Evolutionary conservation across 2,888 invertebrate species (phyloP).

Genomic region (Drosophila aldrichi): DNA sequence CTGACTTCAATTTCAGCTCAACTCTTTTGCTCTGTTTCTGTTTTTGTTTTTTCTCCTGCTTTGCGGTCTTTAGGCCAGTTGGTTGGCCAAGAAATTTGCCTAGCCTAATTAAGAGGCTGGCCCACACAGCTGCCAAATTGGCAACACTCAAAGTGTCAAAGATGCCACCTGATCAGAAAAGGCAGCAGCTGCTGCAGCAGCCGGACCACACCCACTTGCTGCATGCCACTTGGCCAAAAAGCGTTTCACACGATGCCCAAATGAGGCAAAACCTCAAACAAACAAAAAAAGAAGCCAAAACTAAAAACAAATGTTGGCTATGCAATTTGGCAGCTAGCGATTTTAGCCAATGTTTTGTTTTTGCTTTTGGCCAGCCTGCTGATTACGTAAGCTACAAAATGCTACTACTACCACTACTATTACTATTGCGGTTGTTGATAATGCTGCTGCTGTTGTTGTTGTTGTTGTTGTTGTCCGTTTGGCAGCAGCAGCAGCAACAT

Average conservation of each 20-base stretch:
- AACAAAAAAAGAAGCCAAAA: conserved; percentile 5
- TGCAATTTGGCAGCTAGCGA: conserved; percentile 57
- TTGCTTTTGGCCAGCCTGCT: conserved; percentile 23
- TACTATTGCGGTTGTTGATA: conserved; percentile 19
- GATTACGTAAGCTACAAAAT: conserved; percentile 49
- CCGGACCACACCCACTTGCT: conserved; percentile 48
- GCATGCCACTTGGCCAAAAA: conserved; percentile 51
- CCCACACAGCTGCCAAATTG: conserved; percentile 64
- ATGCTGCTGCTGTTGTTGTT: conserved; percentile 40
- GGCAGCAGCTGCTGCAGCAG: conserved; percentile 9
- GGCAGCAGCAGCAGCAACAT: conserved; percentile 34
- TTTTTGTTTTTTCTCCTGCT: background rate
- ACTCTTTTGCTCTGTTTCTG: background rate
- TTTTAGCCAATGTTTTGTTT: conserved; percentile 37
- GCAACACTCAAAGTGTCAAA: conserved; percentile 68
- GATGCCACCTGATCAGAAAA: conserved; percentile 60
- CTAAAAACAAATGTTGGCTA: conserved; percentile 41
- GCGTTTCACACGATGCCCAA: conserved; percentile 53
- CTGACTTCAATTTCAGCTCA: background rate
- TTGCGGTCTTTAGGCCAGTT: conserved; percentile 36
- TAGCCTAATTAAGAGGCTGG: conserved; percentile 59
- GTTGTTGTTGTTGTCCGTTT: conserved; percentile 41
- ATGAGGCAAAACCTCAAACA: conserved; percentile 15
- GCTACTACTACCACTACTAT: background rate
- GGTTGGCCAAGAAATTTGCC: conserved; percentile 39